A percentile compares a stretch with the other conserved stretches of the same genome.
These are phyloP conservation scores for Pissodes strobi DNA, from an alignment of 1,140 invertebrate genomes.

Conservation along the genomic window DNA sequence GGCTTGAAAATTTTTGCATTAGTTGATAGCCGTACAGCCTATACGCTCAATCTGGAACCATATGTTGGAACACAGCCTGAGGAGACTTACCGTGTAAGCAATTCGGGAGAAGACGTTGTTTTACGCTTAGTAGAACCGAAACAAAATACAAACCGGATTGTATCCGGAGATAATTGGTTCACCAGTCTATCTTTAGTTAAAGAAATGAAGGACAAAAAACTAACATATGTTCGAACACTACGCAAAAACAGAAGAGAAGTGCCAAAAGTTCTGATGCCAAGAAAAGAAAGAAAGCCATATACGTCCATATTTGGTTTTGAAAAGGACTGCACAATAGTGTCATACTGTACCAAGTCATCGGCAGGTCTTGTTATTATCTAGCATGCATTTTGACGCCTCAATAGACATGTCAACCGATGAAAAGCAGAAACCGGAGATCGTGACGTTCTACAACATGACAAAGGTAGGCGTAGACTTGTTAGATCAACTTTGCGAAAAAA, in stretches of 20 bases:
- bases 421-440: constrained; percentile 33
- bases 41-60: constrained; percentile 44
- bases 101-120: too few relatives aligned
- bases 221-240: constrained; percentile 47
- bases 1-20: too few relatives aligned
- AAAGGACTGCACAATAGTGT: constrained; percentile 40
- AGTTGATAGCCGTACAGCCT: too few relatives aligned
- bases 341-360: constrained; percentile 47
- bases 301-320: constrained; percentile 47
- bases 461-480: constrained; percentile 10
- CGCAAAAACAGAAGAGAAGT: constrained; percentile 50
- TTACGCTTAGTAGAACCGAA: too few relatives aligned
- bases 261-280: constrained; percentile 43
- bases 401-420: constrained; percentile 48
- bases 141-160: too few relatives aligned
- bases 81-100: too few relatives aligned
- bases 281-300: constrained; percentile 32
- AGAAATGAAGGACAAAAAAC: constrained; percentile 42
- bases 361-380: constrained; percentile 48
- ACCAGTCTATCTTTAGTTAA: constrained; percentile 38
- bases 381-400: constrained; percentile 44
- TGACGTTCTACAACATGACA: constrained; percentile 21
- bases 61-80: too few relatives aligned
- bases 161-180: too few relatives aligned
- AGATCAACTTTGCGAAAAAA: constrained; percentile 3